Evolutionary conservation across 2,888 invertebrate species (phyloP).

Genomic region (Hedychridium roseum): DNA sequence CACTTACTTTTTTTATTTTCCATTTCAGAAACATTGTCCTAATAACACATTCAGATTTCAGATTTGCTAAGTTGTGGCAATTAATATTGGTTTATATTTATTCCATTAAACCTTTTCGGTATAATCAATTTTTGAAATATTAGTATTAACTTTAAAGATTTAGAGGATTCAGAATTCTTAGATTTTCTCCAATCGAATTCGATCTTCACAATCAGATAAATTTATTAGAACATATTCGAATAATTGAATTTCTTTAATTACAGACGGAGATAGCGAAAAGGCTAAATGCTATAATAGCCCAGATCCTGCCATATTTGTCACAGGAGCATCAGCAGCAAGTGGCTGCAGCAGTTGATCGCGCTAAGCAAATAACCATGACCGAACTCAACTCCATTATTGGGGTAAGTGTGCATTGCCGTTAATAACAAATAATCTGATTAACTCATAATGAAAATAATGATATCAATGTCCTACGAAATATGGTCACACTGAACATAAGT

Average conservation of each 20-base stretch:
- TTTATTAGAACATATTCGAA: too few species aligned
- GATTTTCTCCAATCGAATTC: not conserved
- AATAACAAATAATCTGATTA: not conserved
- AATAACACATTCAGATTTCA: too few species aligned
- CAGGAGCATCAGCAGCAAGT: slow-evolving; percentile 94
- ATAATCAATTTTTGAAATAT: too few species aligned
- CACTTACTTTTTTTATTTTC: too few species aligned
- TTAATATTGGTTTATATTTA: too few species aligned
- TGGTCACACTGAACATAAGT: too few species aligned
- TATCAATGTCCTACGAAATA: not conserved
- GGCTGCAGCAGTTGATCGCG: slow-evolving; percentile 90
- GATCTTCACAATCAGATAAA: not conserved
- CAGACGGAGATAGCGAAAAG: slow-evolving; percentile 97
- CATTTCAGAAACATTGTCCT: too few species aligned
- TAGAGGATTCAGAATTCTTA: not conserved
- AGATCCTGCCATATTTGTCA: slow-evolving; percentile 91
- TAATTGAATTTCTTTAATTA: slow-evolving; percentile 48
- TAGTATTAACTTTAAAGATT: not conserved
- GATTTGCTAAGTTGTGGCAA: too few species aligned
- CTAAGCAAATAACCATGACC: slow-evolving; percentile 95
- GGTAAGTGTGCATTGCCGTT: slow-evolving; percentile 69
- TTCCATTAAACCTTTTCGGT: too few species aligned
- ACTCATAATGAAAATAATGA: not conserved
- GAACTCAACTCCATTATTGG: slow-evolving; percentile 94
- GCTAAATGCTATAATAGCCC: slow-evolving; percentile 91